phyloP scores from a whole-genome alignment of 1,140 invertebrate species.

The Kradibia gibbosae region DNA sequence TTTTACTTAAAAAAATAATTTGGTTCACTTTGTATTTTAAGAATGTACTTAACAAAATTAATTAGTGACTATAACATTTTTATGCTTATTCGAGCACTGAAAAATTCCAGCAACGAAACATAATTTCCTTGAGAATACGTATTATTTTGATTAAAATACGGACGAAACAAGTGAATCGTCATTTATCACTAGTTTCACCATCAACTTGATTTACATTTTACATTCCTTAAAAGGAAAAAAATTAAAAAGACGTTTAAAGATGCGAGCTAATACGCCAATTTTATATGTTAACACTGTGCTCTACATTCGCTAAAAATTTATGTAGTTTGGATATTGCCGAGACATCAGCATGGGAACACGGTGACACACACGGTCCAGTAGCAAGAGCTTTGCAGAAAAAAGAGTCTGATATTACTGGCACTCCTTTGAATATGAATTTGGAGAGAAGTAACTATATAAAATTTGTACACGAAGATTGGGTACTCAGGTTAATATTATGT shows the following conservation, averaged over 20 bases:
- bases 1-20: not conserved
- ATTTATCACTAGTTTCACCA: not conserved
- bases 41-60: not conserved
- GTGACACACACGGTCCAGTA: slow-evolving; percentile 41
- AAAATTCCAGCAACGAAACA: not conserved
- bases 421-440: slow-evolving; percentile 11
- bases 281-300: too few relatives aligned
- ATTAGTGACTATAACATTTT: not conserved
- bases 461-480: slow-evolving; percentile 32
- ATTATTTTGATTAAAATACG: not conserved
- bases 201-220: not conserved
- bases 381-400: slow-evolving; percentile 4
- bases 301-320: not conserved
- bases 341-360: slow-evolving; percentile 9
- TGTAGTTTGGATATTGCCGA: slow-evolving; percentile 34
- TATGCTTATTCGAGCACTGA: not conserved
- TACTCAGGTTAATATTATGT: slow-evolving; percentile 43
- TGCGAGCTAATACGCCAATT: too few relatives aligned
- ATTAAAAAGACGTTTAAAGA: not conserved
- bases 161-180: too few relatives aligned
- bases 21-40: not conserved
- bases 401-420: slow-evolving; percentile 41
- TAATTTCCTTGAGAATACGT: not conserved
- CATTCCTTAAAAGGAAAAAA: not conserved
- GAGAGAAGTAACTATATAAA: slow-evolving; percentile 32